Base-by-base conservation (phyloP, 2,888 invertebrate genomes). In the Hypercompe scribonia region DNA sequence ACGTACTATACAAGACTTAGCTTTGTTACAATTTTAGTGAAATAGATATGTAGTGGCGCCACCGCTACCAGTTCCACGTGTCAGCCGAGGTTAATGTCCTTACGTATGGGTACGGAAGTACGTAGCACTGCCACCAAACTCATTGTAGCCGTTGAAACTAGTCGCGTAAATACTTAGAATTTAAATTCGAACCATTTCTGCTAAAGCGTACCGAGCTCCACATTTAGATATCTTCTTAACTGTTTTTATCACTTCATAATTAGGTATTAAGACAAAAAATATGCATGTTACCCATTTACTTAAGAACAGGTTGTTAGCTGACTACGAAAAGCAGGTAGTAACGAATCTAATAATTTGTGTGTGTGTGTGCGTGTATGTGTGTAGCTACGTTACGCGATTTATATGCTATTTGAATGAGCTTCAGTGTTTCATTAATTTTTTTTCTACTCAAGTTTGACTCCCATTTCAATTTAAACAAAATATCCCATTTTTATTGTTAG, bases 181-280 rank as follows among this genome's bases (percentile, higher is more conserved):
- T 74, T 74, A 67, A 70, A 74, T 54, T 67, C 58, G 65, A 66
- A 70, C 58, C 36, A 70, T 61, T 73, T 73, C 61, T 66, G 69
- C 65, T 42, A 65, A 61, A 34, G 34, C 11, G 67, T 64, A 64
- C n/a, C 21, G 5, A 70, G 13, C 21, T 70, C 50, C 24, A 65
- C 42, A 73, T 42, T 58, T 69, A 50, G 39, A 33, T 68, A 42
- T 15, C n/a, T 72, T 33, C 18, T 11, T 34, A 58, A 54, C 39
- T 50, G 39, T 54, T 39, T 72, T 64, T 72, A 50, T 50, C 64
- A 13, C 31, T 28, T 15, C 34, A 34, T 50, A 42, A 50, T 36
- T 33, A 58, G n/a, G n/a, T 54, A n/a, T n/a, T n/a, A n/a, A n/a
- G 28, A 28, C n/a, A 13, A 58, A 1, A 58, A 28, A 13, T 13